Conservation (phyloP, 1,140 invertebrate genomes). For the Drosophila sucinea region DNA sequence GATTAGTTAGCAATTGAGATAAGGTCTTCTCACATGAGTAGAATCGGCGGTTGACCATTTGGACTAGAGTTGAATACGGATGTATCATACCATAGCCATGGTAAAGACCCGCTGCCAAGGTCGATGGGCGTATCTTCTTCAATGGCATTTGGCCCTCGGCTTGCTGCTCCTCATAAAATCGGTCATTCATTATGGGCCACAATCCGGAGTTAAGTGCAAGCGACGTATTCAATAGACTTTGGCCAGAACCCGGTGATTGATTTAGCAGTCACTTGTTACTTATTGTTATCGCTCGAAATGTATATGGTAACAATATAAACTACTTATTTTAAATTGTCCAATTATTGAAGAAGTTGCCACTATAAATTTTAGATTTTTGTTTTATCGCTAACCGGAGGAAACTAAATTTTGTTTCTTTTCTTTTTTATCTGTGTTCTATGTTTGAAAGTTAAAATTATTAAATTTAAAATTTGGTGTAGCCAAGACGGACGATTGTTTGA, state of each 20-base stretch:
- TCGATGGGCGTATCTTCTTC: neutral
- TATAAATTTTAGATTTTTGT: constrained; percentile 68
- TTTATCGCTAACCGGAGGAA: constrained; percentile 28
- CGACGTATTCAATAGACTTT: constrained; percentile 39
- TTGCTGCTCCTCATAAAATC: neutral
- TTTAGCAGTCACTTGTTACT: constrained; percentile 45
- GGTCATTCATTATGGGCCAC: constrained; percentile 38
- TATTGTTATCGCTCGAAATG: constrained; percentile 12
- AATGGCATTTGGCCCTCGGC: neutral
- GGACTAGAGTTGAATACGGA: constrained; percentile 11
- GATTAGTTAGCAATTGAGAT: constrained; percentile 66
- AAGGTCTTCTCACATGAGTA: constrained; percentile 53
- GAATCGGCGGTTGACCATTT: constrained; percentile 40
- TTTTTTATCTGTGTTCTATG: neutral
- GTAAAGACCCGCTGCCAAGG: neutral
- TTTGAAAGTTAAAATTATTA: neutral
- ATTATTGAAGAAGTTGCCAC: constrained; percentile 40
- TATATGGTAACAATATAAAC: constrained; percentile 14
- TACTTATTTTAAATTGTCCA: constrained; percentile 8
- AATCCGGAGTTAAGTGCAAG: constrained; percentile 30
- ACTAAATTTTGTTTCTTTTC: constrained; percentile 13
- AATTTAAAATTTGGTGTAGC: constrained; percentile 17
- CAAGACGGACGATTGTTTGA: neutral
- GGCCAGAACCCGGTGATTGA: constrained; percentile 29
- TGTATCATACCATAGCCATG: neutral